Evolutionary conservation across 2,113 vertebrate species (phyloP), one percentile per base, ranked within the genome.

Genomic region (Pomatorhinus ruficollis): DNA sequence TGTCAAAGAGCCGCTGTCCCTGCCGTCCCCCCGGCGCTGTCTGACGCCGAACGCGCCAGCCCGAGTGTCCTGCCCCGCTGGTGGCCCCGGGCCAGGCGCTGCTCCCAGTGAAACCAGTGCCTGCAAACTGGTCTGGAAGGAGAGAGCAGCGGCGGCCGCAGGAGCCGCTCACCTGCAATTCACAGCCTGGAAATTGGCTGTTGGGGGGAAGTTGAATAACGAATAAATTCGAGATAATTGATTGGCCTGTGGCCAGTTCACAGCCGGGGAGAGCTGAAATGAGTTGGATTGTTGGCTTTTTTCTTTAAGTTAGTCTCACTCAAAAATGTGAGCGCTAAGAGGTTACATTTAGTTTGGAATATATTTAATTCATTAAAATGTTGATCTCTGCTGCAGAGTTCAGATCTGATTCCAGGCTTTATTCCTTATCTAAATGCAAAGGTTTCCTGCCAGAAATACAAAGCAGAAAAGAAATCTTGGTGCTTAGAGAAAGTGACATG

Each of bases 161-260:
- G 76, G 85, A 90, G 15, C 71, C 11, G 56, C 83, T 95, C 86
- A 64, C 92, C 95, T 68, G 8, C 85, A 33, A 69, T 61, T 72
- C 89, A 9, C 92, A 90, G 93, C 80, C 90, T 92, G 96, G 83
- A 78, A 96, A 93, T 9, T 53, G 90, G 56, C 79, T 87, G 72
- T 37, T 31, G 56, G 84, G 82, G n/a, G 57, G 60, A 78, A 77
- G 78, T 56, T 87, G 95, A 78, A 87, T 94, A 94, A 90, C 18
- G 57, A 86, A 93, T 95, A 95, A 95, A 91, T 91, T 93, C 40
- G 33, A 72, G 90, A 50, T 96, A 97, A 97, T 95, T 96, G 91
- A 95, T 96, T 94, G 93, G 94, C 96, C 83, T 17, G 65, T 76
- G 64, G 95, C 95, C 95, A 96, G 87, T 86, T 96, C 95, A 12